Conservation (phyloP, 2,888 invertebrate species). For the Synanthedon vespiformis region DNA sequence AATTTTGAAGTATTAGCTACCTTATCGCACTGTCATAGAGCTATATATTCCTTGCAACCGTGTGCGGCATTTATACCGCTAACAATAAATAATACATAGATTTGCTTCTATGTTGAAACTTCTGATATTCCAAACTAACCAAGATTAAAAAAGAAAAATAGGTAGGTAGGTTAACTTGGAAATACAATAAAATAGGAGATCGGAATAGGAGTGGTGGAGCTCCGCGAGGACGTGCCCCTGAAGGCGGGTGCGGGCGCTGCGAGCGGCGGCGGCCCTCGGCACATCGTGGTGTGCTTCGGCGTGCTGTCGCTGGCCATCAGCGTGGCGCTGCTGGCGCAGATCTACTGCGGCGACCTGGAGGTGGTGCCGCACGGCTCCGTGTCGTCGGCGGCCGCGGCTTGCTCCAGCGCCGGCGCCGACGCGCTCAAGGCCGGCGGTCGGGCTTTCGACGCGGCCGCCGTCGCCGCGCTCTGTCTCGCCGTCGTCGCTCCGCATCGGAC, state of each 20-base stretch:
- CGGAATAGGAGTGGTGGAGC: slow-evolving; percentile 44
- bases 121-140: too few species aligned
- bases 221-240: slow-evolving; percentile 71
- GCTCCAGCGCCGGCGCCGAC: slow-evolving; percentile 78
- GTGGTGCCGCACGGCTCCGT: slow-evolving; percentile 82
- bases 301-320: slow-evolving; percentile 77
- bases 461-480: slow-evolving; percentile 79
- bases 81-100: too few species aligned
- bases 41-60: too few species aligned
- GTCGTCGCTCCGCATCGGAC: slow-evolving; percentile 79
- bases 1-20: too few species aligned
- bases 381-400: slow-evolving; percentile 76
- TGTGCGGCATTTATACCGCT: too few species aligned
- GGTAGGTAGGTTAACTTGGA: too few species aligned
- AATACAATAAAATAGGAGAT: too few species aligned
- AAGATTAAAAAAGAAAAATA: too few species aligned
- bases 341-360: slow-evolving; percentile 79
- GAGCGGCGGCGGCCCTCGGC: slow-evolving; percentile 69
- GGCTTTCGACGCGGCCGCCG: slow-evolving; percentile 82
- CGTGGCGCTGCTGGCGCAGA: slow-evolving; percentile 77
- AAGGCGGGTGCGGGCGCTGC: slow-evolving; percentile 35
- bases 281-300: slow-evolving; percentile 75
- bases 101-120: too few species aligned
- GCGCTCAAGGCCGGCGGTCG: slow-evolving; percentile 78
- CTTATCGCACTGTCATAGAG: too few species aligned